Evolutionary conservation across 2,797 vertebrate species (phyloP).

Genomic region (Ciconia nigra): DNA sequence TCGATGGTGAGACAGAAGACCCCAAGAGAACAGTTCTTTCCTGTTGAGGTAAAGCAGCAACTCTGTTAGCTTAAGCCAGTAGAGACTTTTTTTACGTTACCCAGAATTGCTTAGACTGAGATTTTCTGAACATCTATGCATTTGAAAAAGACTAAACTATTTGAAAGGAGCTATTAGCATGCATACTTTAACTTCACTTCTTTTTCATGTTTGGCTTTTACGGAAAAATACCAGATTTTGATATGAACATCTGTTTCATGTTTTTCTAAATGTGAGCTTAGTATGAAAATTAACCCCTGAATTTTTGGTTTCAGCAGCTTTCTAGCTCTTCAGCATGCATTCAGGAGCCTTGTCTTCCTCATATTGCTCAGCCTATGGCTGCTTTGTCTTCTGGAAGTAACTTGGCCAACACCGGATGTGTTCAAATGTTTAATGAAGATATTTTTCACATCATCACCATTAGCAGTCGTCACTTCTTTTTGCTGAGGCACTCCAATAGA

Average conservation of each 20-base stretch:
- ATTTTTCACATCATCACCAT: not conserved
- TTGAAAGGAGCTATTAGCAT: constrained; percentile 66
- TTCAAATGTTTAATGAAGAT: not conserved
- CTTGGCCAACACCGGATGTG: not conserved
- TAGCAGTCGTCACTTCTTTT: not conserved
- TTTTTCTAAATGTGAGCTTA: constrained; percentile 67
- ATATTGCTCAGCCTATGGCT: not conserved
- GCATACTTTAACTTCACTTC: constrained; percentile 62
- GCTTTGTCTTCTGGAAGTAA: not conserved
- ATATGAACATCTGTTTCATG: constrained; percentile 74
- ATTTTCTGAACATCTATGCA: constrained; percentile 53
- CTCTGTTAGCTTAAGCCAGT: constrained; percentile 39
- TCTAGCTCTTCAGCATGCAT: not conserved
- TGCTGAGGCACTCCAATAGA: not conserved
- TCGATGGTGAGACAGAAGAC: constrained; percentile 6
- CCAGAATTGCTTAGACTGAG: constrained; percentile 43
- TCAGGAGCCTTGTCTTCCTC: not conserved
- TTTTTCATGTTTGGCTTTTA: constrained; percentile 67
- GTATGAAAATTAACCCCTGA: constrained; percentile 65
- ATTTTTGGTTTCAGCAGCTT: constrained; percentile 43
- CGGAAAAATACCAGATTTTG: constrained; percentile 64
- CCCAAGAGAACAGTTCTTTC: constrained; percentile 42
- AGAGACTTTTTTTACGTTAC: not conserved
- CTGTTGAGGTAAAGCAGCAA: constrained; percentile 42
- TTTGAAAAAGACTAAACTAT: constrained; percentile 59